Percentiles rank a stretch among this genome's conserved stretches.
Evolutionary conservation across 2,797 vertebrate genomes (phyloP).

Genomic region (Enteromius fasciolatus): DNA sequence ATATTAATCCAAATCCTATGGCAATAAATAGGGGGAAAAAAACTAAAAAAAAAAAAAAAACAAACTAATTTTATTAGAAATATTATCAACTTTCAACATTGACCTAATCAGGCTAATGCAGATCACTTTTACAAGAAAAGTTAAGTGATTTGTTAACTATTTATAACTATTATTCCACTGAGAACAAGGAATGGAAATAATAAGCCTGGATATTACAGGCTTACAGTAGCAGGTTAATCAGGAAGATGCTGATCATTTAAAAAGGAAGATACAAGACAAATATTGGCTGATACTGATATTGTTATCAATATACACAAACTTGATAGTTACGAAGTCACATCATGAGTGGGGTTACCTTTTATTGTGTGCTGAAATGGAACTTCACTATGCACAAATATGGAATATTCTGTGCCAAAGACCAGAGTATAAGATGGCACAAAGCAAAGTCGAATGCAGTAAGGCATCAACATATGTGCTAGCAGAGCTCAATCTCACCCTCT

Average conservation of each 20-base stretch:
- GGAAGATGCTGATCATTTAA: not conserved
- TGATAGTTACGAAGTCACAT: not conserved
- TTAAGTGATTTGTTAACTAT: not conserved
- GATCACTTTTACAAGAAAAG: not conserved
- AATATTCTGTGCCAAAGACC: conserved; percentile 1
- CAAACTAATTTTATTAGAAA: not conserved
- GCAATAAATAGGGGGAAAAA: not conserved
- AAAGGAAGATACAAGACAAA: not conserved
- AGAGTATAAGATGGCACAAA: conserved; percentile 15
- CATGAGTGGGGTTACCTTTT: not conserved
- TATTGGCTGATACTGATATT: not conserved
- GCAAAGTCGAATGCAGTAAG: conserved; percentile 10
- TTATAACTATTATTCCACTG: not conserved
- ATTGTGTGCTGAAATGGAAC: not conserved
- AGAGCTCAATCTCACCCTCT: conserved; percentile 77
- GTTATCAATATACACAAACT: not conserved
- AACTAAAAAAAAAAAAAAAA: too few species aligned
- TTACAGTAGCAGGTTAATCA: not conserved
- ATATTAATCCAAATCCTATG: not conserved
- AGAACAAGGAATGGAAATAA: not conserved
- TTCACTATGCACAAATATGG: not conserved
- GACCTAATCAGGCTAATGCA: not conserved
- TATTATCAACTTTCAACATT: not conserved
- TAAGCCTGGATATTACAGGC: not conserved
- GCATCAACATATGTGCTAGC: conserved; percentile 62